Percentiles rank a stretch among this genome's conserved stretches.
phyloP scores from a whole-genome alignment of 2,888 invertebrate species.

The Litoditis marina region DNA sequence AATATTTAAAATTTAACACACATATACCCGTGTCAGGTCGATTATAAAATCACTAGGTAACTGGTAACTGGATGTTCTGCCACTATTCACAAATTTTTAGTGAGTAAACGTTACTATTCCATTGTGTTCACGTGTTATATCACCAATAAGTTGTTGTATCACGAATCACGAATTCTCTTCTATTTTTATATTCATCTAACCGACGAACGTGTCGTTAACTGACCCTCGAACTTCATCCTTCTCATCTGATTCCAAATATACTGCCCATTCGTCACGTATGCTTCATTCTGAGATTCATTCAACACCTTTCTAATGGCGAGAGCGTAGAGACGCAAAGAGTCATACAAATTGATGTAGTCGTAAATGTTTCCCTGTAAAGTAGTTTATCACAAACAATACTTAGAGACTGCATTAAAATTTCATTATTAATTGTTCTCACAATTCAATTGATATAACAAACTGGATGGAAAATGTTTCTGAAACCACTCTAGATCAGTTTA shows the following conservation, averaged over 20 bases:
- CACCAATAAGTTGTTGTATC: no score
- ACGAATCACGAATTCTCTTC: not conserved
- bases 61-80: no score
- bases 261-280: constrained; percentile 50
- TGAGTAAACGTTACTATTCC: no score
- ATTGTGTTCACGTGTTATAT: no score
- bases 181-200: not conserved
- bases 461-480: no score
- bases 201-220: not conserved
- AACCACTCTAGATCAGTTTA: not conserved
- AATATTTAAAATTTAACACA: constrained; percentile 2
- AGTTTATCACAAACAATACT: no score
- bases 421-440: no score
- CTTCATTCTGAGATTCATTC: constrained; percentile 39
- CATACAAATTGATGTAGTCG: constrained; percentile 58
- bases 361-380: constrained; percentile 52
- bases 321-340: constrained; percentile 57
- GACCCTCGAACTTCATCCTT: constrained; percentile 52
- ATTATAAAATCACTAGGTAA: not conserved
- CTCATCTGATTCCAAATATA: constrained; percentile 57
- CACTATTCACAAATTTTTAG: no score
- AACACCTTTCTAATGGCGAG: constrained; percentile 45
- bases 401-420: not conserved
- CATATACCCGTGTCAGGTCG: no score
- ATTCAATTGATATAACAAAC: no score